Conservation (phyloP, 2,888 invertebrate species). For the Myathropa florea region DNA sequence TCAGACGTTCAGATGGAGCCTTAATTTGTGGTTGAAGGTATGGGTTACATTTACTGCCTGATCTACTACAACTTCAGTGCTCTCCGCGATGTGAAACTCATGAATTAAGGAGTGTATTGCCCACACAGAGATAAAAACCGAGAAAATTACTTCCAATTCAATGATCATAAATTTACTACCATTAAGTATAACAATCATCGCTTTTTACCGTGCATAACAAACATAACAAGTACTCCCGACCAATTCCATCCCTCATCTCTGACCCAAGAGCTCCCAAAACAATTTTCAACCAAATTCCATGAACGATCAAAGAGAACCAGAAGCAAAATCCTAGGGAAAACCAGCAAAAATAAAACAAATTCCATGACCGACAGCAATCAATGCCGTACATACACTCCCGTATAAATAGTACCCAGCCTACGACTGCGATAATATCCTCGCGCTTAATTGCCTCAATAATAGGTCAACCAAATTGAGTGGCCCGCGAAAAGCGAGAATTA, state of each 20-base stretch:
- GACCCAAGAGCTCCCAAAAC: not conserved
- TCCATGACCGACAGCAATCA: constrained; percentile 38
- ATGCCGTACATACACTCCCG: not conserved
- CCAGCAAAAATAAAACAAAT: constrained; percentile 3
- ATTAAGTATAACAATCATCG: no score
- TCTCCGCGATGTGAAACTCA: no score
- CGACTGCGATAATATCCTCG: not conserved
- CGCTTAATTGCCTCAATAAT: constrained; percentile 51
- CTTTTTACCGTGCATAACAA: not conserved
- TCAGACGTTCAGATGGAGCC: no score
- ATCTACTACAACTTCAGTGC: no score
- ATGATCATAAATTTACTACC: no score
- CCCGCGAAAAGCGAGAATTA: constrained; percentile 10
- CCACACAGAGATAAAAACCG: no score
- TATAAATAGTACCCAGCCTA: not conserved
- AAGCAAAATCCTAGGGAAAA: not conserved
- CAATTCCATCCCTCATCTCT: not conserved
- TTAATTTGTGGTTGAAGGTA: no score
- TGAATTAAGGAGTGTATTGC: no score
- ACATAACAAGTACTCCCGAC: no score
- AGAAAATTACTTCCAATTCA: not conserved
- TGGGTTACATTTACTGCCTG: no score
- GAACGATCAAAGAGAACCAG: not conserved
- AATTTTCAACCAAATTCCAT: not conserved
- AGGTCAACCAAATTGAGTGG: constrained; percentile 37